These are phyloP conservation scores for Eulemur coronatus DNA, from an alignment of 2,797 vertebrate genomes.

Conservation along the genomic window DNA sequence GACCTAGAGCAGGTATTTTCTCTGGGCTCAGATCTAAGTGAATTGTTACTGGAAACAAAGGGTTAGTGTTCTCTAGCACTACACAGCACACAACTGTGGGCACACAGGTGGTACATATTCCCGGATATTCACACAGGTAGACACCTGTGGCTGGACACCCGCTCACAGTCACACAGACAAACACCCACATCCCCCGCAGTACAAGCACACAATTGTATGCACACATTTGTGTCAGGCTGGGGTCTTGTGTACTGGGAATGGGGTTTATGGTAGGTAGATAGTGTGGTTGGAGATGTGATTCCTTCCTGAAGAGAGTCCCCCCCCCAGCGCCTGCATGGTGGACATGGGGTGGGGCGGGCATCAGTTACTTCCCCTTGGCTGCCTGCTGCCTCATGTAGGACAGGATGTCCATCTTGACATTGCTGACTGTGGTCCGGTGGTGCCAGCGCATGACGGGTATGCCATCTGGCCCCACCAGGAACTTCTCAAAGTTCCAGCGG, in stretches of 20 bases:
- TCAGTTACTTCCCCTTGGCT: constrained; percentile 29
- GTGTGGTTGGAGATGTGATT: not conserved
- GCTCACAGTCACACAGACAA: not conserved
- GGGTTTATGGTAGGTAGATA: not conserved
- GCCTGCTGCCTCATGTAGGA: constrained; percentile 79
- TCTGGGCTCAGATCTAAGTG: not conserved
- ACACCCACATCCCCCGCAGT: not conserved
- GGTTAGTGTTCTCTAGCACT: not conserved
- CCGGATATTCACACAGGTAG: not conserved
- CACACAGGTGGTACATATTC: not conserved
- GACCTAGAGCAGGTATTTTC: not conserved
- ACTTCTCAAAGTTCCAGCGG: constrained; percentile 99
- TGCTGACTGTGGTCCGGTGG: constrained; percentile 85
- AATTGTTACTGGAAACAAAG: not conserved
- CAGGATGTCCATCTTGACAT: constrained; percentile 86
- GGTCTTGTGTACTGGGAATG: not conserved
- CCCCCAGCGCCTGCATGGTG: not conserved
- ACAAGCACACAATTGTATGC: not conserved
- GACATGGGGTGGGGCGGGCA: not conserved
- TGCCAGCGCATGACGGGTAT: constrained; percentile 93
- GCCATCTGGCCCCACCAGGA: constrained; percentile 92
- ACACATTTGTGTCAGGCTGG: not conserved
- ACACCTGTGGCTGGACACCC: not conserved
- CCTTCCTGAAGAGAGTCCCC: constrained; percentile 62
- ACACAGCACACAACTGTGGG: not conserved